Evolutionary conservation across 2,888 invertebrate species (phyloP), one percentile per base, ranked within the genome.

Genomic region (Pristionchus arcanus): DNA sequence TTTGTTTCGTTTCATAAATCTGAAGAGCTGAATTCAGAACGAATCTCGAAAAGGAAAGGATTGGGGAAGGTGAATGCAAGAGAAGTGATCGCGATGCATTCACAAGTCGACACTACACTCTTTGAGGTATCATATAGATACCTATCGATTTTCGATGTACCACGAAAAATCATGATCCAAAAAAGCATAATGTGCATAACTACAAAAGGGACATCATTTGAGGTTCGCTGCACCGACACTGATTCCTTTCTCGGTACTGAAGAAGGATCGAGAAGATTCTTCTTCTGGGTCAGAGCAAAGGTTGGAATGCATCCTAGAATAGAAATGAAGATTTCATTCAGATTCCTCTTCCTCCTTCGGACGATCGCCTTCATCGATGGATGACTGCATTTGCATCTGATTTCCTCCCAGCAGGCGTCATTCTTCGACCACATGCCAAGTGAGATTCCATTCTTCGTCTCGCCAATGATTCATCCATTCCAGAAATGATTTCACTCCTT

Each of bases 401-500:
- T 77, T 74, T 71, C 59, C 21, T 31, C 15, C 89, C 89, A 4
- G 77, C 77, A 31, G 63, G 42, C 25, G 74, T 81, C 37, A 81
- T 89, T 11, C 19, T 89, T 11, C 16, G 89, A 74, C 89, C 89
- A 15, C 89, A 89, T 63, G n/a, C 89, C 2, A 89, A 42, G 89
- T 88, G 37, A 15, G 37, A 21, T n/a, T 19, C 53, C 7, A 53
- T n/a, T 34, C 42, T 53, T 28, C 34, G 19, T 21, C 34, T 21
- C 19, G 31, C 28, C 13, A 1, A 19, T 11, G 11, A 74, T 74
- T 28, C 53, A 25, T 13, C 5, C 25, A 15, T 49, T 42, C 13
- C 71, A 92, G 92, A n/a, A 92, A 92, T 63, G 92, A 93, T 53
- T 94, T 94, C 90, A 89, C 63, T 9, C 92, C 93, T 49, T 92